phyloP scores from a whole-genome alignment of 2,797 vertebrate species.

The Coreius guichenoti region DNA sequence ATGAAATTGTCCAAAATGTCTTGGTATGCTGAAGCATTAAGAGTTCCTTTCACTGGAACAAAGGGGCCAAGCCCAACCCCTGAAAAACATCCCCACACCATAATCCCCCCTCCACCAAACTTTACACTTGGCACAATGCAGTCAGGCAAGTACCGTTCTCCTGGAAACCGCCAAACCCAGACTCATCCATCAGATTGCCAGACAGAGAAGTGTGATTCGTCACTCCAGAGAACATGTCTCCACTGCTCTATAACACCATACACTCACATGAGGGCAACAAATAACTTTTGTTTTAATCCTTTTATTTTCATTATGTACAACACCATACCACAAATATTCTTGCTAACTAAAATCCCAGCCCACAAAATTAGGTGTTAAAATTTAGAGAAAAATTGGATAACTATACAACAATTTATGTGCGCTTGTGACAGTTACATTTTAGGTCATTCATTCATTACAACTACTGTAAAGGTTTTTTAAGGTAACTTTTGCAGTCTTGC shows the following conservation, averaged over 20 bases:
- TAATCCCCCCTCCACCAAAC: too few relatives aligned
- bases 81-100: too few relatives aligned
- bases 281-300: neutral
- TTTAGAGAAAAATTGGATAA: neutral
- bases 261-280: neutral
- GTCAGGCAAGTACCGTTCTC: too few relatives aligned
- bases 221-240: too few relatives aligned
- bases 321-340: neutral
- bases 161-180: too few relatives aligned
- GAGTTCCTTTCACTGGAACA: too few relatives aligned
- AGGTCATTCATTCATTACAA: neutral
- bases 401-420: neutral
- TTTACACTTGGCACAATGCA: too few relatives aligned
- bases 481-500: neutral
- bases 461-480: neutral
- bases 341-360: neutral
- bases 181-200: too few relatives aligned
- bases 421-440: neutral
- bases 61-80: too few relatives aligned
- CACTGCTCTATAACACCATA: constrained; percentile 16
- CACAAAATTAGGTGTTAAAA: neutral
- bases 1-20: too few relatives aligned
- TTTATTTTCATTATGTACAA: neutral
- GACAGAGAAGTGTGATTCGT: too few relatives aligned
- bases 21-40: too few relatives aligned